phyloP scores from a whole-genome alignment of 2,113 vertebrate species.

The Spermophilus dauricus region DNA sequence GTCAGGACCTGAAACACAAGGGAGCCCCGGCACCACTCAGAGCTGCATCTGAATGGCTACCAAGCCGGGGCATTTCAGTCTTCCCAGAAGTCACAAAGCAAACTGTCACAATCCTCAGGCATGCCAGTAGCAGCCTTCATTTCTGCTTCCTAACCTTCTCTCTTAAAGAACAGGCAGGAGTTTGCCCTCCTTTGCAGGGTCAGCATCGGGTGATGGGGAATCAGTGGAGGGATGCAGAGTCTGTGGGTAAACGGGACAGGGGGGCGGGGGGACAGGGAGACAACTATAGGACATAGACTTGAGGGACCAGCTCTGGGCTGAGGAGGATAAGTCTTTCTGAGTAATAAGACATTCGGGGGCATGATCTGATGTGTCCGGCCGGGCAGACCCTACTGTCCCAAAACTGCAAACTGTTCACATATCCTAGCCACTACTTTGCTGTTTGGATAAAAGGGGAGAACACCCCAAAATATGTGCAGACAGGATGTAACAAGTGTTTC shows the following conservation, averaged over 20 bases:
- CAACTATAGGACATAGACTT: background rate
- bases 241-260: background rate
- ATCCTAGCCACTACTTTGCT: constrained; percentile 76
- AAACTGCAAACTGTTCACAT: constrained; percentile 61
- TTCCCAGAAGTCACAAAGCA: background rate
- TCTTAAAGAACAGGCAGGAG: constrained; percentile 18
- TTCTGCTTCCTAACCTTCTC: background rate
- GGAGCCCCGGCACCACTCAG: background rate
- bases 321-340: background rate
- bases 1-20: background rate
- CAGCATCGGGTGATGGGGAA: background rate
- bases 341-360: background rate
- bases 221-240: background rate
- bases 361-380: background rate
- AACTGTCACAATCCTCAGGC: constrained; percentile 59
- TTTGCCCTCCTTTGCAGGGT: background rate
- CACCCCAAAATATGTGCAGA: constrained; percentile 74
- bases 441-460: background rate
- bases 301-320: background rate
- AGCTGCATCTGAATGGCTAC: background rate
- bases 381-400: constrained; percentile 10
- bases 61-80: background rate
- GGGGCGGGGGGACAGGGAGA: background rate
- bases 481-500: constrained; percentile 84
- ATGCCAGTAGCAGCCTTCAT: background rate